Evolutionary conservation across 2,797 vertebrate genomes (phyloP), one percentile per base, ranked within the genome.

Genomic region (Diglossa cyanea): DNA sequence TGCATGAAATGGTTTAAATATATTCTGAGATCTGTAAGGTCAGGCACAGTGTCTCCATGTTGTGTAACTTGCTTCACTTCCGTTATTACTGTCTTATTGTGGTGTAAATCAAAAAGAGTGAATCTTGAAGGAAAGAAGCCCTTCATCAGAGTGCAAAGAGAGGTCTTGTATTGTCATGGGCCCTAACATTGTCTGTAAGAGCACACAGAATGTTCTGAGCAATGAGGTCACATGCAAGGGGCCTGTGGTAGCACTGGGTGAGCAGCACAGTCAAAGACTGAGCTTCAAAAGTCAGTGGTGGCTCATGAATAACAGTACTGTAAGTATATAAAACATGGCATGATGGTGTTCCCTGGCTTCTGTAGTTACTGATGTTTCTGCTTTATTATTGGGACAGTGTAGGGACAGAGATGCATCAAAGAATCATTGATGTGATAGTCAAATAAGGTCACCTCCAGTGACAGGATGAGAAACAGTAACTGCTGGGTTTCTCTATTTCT

Each of bases 41-140:
- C 39, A 50, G 26, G 12, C 45, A 14, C 0, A 1, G 9, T 40
- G 7, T 57, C 8, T 74, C 31, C 0, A 0, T 37, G 7, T 51
- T 74, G 7, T 14, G 11, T 68, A 72, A 63, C 17, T 83, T 0
- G 0, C 8, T 71, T 82, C 18, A 15, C 18, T 63, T 82, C 26
- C 40, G 23, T 71, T 57, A 5, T 12, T 51, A 6, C 5, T 61
- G 9, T 7, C 2, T 75, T 62, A 30, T 14, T 9, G 13, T 68
- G 44, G 28, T 58, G 12, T 58, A 80, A 88, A 51, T 35, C 7
- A 68, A 67, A 65, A 72, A 35, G n/a, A 71, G 47, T 78, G 50
- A 18, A 28, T 50, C n/a, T 78, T 68, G 21, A 54, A 84, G 26
- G 31, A 73, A 53, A 47, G 4, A 72, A 74, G 4, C n/a, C 23